Evolutionary conservation across 2,888 invertebrate species (phyloP).

Genomic region (Melieria crassipennis): DNA sequence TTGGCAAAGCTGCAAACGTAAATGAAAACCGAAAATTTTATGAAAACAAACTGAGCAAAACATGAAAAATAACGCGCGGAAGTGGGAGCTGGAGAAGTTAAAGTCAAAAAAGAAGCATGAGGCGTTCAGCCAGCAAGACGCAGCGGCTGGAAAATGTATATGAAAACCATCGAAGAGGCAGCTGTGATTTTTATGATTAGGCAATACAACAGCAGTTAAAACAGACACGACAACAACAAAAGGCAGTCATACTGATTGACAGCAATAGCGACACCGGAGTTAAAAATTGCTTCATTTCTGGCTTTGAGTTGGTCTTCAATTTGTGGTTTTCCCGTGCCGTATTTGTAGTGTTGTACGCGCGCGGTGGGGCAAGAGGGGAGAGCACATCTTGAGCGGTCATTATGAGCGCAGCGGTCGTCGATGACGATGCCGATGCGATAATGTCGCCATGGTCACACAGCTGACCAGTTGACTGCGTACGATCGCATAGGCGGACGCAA

Average conservation of each 20-base stretch:
- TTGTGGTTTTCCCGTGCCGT: too few species aligned
- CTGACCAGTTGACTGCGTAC: not conserved
- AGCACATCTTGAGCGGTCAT: too few species aligned
- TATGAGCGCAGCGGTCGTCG: too few species aligned
- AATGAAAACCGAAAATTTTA: conserved; percentile 5
- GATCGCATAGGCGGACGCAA: conserved; percentile 23
- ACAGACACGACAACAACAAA: not conserved
- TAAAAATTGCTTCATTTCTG: conserved; percentile 11
- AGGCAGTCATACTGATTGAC: not conserved
- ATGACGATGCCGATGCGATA: conserved; percentile 13
- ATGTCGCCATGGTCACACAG: conserved; percentile 12
- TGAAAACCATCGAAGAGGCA: conserved; percentile 2
- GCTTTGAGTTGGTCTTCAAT: too few species aligned
- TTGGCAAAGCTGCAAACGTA: conserved; percentile 26
- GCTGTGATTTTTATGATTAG: conserved; percentile 46
- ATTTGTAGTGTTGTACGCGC: too few species aligned
- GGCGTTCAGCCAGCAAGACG: too few species aligned
- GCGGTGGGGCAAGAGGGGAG: too few species aligned
- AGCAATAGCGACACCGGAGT: conserved; percentile 20
- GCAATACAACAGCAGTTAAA: conserved; percentile 42
- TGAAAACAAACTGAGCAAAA: conserved; percentile 41
- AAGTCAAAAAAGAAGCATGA: too few species aligned
- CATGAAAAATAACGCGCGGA: too few species aligned
- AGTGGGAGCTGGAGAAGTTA: too few species aligned
- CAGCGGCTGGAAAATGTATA: too few species aligned